phyloP scores from a whole-genome alignment of 1,140 invertebrate genomes.

The Scaptodrosophila lebanonensis region DNA sequence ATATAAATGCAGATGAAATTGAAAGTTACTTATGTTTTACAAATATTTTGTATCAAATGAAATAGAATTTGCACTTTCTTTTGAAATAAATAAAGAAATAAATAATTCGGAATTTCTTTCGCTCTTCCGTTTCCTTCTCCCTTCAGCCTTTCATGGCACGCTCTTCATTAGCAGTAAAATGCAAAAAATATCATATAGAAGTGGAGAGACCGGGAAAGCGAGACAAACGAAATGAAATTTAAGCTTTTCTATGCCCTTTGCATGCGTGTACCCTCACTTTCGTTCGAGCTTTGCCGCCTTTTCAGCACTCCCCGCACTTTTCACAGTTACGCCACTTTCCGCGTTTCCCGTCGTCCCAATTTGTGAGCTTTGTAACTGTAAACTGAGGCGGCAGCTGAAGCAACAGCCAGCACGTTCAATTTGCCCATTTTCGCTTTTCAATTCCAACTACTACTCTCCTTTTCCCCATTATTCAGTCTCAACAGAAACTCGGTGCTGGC shows the following conservation, averaged over 20 bases:
- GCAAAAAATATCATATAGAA: conserved; percentile 4
- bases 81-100: conserved; percentile 31
- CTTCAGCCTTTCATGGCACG: conserved; percentile 1
- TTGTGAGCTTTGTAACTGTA: no score
- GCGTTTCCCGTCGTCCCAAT: conserved; percentile 17
- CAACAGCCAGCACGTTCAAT: background rate
- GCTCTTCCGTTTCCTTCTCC: background rate
- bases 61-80: background rate
- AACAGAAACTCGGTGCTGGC: no score
- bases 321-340: conserved; percentile 51
- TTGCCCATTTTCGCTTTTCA: conserved; percentile 2
- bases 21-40: no score
- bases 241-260: conserved; percentile 44
- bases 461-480: no score
- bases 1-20: no score
- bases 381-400: no score
- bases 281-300: background rate
- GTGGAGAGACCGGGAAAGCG: background rate
- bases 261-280: conserved; percentile 5
- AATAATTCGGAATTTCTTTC: background rate
- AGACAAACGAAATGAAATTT: conserved; percentile 9
- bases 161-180: conserved; percentile 64
- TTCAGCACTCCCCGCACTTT: conserved; percentile 40
- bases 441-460: background rate
- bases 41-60: no score